These are phyloP conservation scores for Hyppa rectilinea DNA, from an alignment of 2,888 invertebrate genomes.

Conservation along the genomic window DNA sequence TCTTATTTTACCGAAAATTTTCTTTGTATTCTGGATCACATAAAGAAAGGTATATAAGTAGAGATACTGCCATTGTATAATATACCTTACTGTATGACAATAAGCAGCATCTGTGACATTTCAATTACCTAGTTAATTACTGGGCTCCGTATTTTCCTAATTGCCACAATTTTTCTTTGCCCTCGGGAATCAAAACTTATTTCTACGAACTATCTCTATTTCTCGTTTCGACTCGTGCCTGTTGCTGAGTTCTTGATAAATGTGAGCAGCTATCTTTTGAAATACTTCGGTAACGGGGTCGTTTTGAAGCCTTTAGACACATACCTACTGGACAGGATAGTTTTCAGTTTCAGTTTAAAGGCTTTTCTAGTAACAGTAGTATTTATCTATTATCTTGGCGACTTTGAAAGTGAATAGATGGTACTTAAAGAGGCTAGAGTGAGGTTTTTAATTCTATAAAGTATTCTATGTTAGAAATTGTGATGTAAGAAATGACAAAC, in stretches of 20 bases:
- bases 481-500: background rate
- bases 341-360: background rate
- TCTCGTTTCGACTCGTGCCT: slow-evolving; percentile 10
- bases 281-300: slow-evolving; percentile 15
- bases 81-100: no score
- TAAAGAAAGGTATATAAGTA: no score
- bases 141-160: slow-evolving; percentile 7
- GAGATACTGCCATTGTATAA: no score
- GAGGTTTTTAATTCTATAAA: background rate
- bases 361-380: slow-evolving; percentile 1
- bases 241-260: slow-evolving; percentile 25
- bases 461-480: no score
- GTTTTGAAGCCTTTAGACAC: slow-evolving; percentile 2
- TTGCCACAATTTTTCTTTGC: slow-evolving; percentile 6
- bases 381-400: background rate
- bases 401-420: background rate
- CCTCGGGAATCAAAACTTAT: slow-evolving; percentile 2
- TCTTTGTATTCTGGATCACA: background rate
- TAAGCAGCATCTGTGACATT: slow-evolving; percentile 14
- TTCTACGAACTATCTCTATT: slow-evolving; percentile 18
- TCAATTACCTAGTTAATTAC: slow-evolving; percentile 26
- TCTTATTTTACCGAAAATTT: slow-evolving; percentile 1
- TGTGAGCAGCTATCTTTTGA: slow-evolving; percentile 2
- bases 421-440: background rate
- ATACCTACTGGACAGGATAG: background rate